Percentiles rank a stretch among this genome's conserved stretches.
Conservation (phyloP, 2,888 invertebrate genomes). For the Xiphydria camelus region DNA sequence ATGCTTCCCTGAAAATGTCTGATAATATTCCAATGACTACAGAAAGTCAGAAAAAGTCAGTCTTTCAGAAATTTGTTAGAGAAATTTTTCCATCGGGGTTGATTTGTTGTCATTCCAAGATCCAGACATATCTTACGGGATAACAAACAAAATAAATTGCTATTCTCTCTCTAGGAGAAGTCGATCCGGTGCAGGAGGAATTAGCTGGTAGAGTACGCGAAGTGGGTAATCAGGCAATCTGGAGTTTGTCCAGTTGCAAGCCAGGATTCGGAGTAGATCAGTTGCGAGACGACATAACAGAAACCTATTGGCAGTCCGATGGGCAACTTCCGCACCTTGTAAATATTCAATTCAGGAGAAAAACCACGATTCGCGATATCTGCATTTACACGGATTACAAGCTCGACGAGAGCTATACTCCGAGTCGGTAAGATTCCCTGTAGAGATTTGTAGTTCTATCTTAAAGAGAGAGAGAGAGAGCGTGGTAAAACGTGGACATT, state of each 20-base stretch:
- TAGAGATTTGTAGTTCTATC: background rate
- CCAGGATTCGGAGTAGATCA: conserved; percentile 99
- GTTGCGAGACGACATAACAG: conserved; percentile 90
- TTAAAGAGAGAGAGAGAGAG: background rate
- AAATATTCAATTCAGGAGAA: conserved; percentile 93
- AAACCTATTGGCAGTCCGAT: conserved; percentile 99
- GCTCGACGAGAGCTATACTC: conserved; percentile 98
- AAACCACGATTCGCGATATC: conserved; percentile 93
- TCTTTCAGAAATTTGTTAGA: too few relatives aligned
- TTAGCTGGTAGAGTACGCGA: conserved; percentile 71
- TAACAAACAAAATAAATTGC: conserved; percentile 22
- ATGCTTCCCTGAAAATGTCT: too few relatives aligned
- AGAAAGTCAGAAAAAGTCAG: too few relatives aligned
- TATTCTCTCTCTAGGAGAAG: too few relatives aligned
- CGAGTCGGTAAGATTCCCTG: conserved; percentile 66
- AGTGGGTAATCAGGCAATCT: conserved; percentile 91
- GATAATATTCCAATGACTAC: too few relatives aligned
- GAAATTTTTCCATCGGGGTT: too few relatives aligned
- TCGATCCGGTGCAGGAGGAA: conserved; percentile 66
- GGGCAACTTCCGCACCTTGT: conserved; percentile 97
- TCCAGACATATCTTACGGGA: too few relatives aligned
- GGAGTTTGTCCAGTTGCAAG: conserved; percentile 98
- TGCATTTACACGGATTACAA: conserved; percentile 98
- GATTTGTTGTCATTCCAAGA: too few relatives aligned
- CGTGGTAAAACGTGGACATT: conserved; percentile 38